Evolutionary conservation across 2,888 invertebrate genomes (phyloP).

Genomic region (Aplocera efformata): DNA sequence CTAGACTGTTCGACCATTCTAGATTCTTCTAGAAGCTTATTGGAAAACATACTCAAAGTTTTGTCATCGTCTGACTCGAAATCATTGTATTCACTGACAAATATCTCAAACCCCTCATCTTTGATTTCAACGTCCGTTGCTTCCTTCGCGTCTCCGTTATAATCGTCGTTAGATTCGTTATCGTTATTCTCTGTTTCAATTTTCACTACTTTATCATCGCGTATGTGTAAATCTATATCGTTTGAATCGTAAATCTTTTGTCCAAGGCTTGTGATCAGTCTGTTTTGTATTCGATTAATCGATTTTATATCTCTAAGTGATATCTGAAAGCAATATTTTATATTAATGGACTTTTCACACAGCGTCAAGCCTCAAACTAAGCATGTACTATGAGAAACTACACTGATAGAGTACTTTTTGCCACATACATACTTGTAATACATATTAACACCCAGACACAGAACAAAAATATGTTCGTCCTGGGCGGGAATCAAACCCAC

Average conservation of each 20-base stretch:
- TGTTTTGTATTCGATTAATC: conserved; percentile 41
- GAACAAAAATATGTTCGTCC: no score
- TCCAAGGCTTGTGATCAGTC: conserved; percentile 39
- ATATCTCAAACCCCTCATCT: conserved; percentile 32
- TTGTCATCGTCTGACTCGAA: conserved; percentile 17
- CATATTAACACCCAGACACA: no score
- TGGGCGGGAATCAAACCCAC: no score
- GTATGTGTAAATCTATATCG: conserved; percentile 39
- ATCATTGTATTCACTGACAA: conserved; percentile 25
- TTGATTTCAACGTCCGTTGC: conserved; percentile 26
- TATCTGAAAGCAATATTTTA: no score
- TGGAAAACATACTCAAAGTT: conserved; percentile 6
- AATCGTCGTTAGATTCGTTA: conserved; percentile 1
- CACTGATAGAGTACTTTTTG: no score
- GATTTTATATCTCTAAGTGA: conserved; percentile 43
- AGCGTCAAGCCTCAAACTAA: no score
- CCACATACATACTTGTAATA: no score
- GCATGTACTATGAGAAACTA: no score
- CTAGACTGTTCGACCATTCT: not conserved
- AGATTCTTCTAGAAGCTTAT: no score
- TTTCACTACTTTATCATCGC: conserved; percentile 36
- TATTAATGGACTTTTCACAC: no score
- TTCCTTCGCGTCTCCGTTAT: conserved; percentile 1
- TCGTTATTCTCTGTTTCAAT: conserved; percentile 20
- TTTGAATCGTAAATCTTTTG: conserved; percentile 40